Evolutionary conservation across 2,797 vertebrate genomes (phyloP), one percentile per base, ranked within the genome.

Genomic region (Premnoplex brunnescens): DNA sequence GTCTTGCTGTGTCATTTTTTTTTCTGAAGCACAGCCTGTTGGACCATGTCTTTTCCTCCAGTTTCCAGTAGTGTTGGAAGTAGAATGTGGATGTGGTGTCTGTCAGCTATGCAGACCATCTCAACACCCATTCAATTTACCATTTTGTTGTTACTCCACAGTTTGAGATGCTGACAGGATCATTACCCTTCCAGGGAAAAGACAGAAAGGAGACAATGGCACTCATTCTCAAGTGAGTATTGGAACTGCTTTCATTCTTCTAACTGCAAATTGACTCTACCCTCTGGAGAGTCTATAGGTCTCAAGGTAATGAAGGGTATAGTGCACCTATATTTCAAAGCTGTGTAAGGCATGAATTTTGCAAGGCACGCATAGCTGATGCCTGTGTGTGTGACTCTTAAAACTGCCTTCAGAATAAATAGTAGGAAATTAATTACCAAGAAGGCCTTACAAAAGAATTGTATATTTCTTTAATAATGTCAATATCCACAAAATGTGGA

Each of bases 161-260:
- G 99, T 99, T 99, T 95, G 99, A 99, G 98, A 99, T 99, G 99
- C 97, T 99, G 97, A 99, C 99, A 0, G 99, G 99, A 73, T 99
- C 99, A 0, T 97, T 99, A 92, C 99, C 99, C 0, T 99, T 99
- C 97, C 99, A 99, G 97, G 99, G 99, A 88, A 99, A 99, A 97
- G 99, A 99, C 97, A 98, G 99, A 41, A 99, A 99, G 96, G 99
- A 99, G 97, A 99, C 99, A 34, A 99, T 99, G 99, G 99, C 99
- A 2, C 98, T 99, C 66, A 99, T 99, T 97, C 98, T 99, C 73
- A 99, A 99, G 99, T 99, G 98, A 99, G 99, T 98, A 82, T 12
- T 3, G 9, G 58, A 55, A 32, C 51, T 37, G 20, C 64, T 74
- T 79, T 90, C 1, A 0, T 90, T 91, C 28, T 52, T 66, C 36